A percentile compares a stretch with the other conserved stretches of the same genome.
Evolutionary conservation across 2,888 invertebrate genomes (phyloP).

Genomic region (Chloroclysta siterata): DNA sequence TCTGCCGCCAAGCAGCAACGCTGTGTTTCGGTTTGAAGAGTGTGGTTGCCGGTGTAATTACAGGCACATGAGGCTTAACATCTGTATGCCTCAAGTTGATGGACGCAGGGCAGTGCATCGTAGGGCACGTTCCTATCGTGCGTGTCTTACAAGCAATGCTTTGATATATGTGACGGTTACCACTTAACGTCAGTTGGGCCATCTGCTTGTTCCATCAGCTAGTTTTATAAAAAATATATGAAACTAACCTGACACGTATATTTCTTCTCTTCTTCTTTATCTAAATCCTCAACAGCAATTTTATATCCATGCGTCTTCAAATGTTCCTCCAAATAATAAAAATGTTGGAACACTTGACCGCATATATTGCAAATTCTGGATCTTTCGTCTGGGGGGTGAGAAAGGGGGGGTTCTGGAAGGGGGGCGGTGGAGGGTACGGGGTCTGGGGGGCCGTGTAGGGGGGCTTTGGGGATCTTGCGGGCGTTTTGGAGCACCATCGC

Average conservation of each 20-base stretch:
- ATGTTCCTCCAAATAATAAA: constrained; percentile 76
- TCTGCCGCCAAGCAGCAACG: too few relatives aligned
- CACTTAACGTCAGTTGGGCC: too few relatives aligned
- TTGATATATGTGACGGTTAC: too few relatives aligned
- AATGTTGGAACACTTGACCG: constrained; percentile 76
- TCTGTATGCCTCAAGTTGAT: too few relatives aligned
- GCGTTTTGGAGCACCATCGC: constrained; percentile 80
- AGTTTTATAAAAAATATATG: too few relatives aligned
- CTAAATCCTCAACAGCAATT: constrained; percentile 65
- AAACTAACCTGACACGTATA: constrained; percentile 60
- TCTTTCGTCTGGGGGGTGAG: constrained; percentile 56
- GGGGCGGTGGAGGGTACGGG: neutral
- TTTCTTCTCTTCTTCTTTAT: constrained; percentile 65
- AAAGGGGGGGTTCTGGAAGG: neutral
- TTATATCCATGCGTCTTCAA: constrained; percentile 72
- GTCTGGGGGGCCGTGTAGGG: constrained; percentile 38
- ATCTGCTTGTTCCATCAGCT: too few relatives aligned
- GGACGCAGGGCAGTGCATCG: too few relatives aligned
- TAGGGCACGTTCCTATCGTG: too few relatives aligned
- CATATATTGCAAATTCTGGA: constrained; percentile 77
- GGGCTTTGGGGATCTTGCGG: constrained; percentile 65
- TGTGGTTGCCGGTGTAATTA: too few relatives aligned
- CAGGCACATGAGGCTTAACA: too few relatives aligned
- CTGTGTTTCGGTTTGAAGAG: too few relatives aligned
- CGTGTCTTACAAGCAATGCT: too few relatives aligned